Percentiles rank a stretch among this genome's conserved stretches.
Evolutionary conservation across 2,888 invertebrate genomes (phyloP).

Genomic region (Drosophila basisetae): DNA sequence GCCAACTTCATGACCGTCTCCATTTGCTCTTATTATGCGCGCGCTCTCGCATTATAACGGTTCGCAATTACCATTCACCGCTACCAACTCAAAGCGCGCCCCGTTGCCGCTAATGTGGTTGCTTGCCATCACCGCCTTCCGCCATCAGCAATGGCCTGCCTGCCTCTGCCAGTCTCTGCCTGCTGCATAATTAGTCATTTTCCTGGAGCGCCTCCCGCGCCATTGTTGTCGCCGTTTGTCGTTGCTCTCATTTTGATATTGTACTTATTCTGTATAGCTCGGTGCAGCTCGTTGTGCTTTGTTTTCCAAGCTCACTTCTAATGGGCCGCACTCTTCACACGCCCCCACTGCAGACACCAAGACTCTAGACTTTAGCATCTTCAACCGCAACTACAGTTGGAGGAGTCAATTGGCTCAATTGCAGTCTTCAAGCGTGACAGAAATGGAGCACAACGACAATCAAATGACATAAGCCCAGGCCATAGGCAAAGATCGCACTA

Average conservation of each 20-base stretch:
- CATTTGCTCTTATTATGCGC: conserved; percentile 73
- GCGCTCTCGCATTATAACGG: conserved; percentile 78
- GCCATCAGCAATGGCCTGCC: conserved; percentile 1
- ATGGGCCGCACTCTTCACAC: conserved; percentile 73
- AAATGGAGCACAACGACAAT: conserved; percentile 73
- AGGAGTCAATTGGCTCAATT: conserved; percentile 80
- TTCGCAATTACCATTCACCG: conserved; percentile 81
- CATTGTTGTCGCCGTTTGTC: conserved; percentile 72
- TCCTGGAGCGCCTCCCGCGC: conserved; percentile 73
- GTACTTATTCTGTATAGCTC: conserved; percentile 49
- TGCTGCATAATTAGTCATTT: conserved; percentile 75
- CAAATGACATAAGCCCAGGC: conserved; percentile 53
- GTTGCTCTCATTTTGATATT: conserved; percentile 78
- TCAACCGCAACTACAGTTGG: conserved; percentile 75
- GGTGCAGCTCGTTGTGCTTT: conserved; percentile 63
- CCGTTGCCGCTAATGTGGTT: conserved; percentile 73
- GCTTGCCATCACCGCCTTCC: conserved; percentile 24
- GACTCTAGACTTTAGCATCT: conserved; percentile 60
- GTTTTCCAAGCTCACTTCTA: conserved; percentile 52
- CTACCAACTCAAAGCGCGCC: conserved; percentile 69
- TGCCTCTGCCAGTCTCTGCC: conserved; percentile 6
- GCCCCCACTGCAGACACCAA: conserved; percentile 53
- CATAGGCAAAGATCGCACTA: conserved; percentile 3
- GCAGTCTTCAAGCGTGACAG: conserved; percentile 82
- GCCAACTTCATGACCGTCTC: conserved; percentile 40